A percentile compares a stretch with the other conserved stretches of the same genome.
phyloP scores from a whole-genome alignment of 2,113 vertebrate genomes.

The Gorilla gorilla region DNA sequence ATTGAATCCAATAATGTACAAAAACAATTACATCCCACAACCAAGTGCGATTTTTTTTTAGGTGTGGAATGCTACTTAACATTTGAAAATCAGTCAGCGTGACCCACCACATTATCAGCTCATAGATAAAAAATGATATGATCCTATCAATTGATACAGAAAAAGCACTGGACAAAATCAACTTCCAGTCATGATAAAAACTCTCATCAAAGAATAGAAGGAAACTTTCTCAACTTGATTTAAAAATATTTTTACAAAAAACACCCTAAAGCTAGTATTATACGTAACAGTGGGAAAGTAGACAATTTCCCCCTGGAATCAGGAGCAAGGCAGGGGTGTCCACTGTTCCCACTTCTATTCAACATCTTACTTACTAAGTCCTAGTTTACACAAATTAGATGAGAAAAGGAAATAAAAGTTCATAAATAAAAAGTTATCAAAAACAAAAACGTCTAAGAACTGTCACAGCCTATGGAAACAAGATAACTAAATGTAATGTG shows the following conservation, averaged over 20 bases:
- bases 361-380: neutral
- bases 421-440: neutral
- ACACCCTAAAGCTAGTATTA: neutral
- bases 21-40: neutral
- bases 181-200: neutral
- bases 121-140: neutral
- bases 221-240: neutral
- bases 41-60: neutral
- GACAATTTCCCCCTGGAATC: neutral
- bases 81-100: neutral
- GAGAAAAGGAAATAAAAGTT: neutral
- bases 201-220: neutral
- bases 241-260: neutral
- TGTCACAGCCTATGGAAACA: neutral
- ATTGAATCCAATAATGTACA: neutral
- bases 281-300: neutral
- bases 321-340: neutral
- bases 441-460: neutral
- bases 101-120: neutral
- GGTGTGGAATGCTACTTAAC: neutral
- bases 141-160: neutral
- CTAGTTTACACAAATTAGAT: neutral
- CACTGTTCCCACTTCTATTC: neutral
- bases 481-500: neutral
- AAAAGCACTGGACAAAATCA: neutral